Evolutionary conservation across 1,140 invertebrate genomes (phyloP), one percentile per base, ranked within the genome.

Genomic region (Coenobita brevimanus): DNA sequence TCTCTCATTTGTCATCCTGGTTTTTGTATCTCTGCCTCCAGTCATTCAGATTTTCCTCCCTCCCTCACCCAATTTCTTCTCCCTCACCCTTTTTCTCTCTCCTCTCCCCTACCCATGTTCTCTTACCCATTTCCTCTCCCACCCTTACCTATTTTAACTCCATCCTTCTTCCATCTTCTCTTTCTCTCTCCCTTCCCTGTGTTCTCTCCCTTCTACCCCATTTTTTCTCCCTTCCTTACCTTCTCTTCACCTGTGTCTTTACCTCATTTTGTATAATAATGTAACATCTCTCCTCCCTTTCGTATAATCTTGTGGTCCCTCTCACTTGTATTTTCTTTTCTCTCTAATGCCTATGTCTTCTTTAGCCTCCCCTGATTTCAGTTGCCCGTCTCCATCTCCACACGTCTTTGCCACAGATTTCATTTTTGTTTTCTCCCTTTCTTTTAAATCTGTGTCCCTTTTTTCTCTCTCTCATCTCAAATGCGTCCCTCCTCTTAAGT

Each of bases 31-130:
- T 82, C 60, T 82, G 13, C 46, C 33, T 69, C 38, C 69, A n/a
- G 67, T 38, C 71, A 38, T 46, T 38, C 50, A n/a, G 41, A 30
- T 82, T 24, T 64, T 43, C 41, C 41, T 71, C 41, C 54, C 64
- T 71, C 43, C 46, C 54, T 82, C 80, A 50, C 36, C 71, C 64
- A 69, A 60, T 82, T 36, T 82, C 62, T 36, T n/a, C 57, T 64
- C 78, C 64, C 43, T 17, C 43, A 36, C 62, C 76, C 27, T 50
- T 36, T n/a, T 36, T 64, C 27, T n/a, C 1, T 24, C 54, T 24
- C 50, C 17, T 69, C 36, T 17, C 57, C 41, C 24, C 50, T 43
- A 33, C 57, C 75, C 2, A 8, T 38, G n/a, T 27, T 3, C 50
- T 54, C 50, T 8, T 8, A 30, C 36, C 33, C 50, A 33, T 36